Evolutionary conservation across 2,113 vertebrate species (phyloP).

Genomic region (Scomber scombrus): DNA sequence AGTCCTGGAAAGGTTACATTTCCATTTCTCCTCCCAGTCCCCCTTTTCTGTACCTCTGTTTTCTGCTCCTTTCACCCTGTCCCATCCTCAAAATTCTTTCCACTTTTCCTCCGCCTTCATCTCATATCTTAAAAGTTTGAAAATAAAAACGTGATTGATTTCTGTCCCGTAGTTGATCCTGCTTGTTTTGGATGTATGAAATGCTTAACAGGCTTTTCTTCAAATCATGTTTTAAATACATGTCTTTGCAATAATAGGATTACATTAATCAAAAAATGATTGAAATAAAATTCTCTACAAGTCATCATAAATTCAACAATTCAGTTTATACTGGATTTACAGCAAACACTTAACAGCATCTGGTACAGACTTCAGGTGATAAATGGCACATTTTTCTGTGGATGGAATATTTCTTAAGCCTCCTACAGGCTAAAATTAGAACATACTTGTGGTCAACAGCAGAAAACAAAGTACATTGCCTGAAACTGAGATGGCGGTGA

Average conservation of each 20-base stretch:
- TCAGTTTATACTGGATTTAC: neutral
- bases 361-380: constrained; percentile 21
- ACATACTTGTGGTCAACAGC: constrained; percentile 4
- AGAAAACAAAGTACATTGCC: constrained; percentile 43
- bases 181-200: constrained; percentile 1
- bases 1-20: neutral
- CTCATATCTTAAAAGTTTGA: neutral
- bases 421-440: constrained; percentile 27
- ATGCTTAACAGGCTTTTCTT: neutral
- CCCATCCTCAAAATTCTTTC: neutral
- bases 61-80: constrained; percentile 2
- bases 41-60: neutral
- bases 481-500: constrained; percentile 27
- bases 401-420: constrained; percentile 21
- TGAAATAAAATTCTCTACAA: no score
- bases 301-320: neutral
- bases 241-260: neutral
- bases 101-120: neutral
- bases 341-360: constrained; percentile 5
- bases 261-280: neutral
- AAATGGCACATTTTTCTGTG: constrained; percentile 14
- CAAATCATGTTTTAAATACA: neutral
- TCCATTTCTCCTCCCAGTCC: neutral
- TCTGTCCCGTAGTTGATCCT: neutral
- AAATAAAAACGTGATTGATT: constrained; percentile 20